Conservation (phyloP, 92 coral and sea anemone genomes). For the Phenganax marumi region DNA sequence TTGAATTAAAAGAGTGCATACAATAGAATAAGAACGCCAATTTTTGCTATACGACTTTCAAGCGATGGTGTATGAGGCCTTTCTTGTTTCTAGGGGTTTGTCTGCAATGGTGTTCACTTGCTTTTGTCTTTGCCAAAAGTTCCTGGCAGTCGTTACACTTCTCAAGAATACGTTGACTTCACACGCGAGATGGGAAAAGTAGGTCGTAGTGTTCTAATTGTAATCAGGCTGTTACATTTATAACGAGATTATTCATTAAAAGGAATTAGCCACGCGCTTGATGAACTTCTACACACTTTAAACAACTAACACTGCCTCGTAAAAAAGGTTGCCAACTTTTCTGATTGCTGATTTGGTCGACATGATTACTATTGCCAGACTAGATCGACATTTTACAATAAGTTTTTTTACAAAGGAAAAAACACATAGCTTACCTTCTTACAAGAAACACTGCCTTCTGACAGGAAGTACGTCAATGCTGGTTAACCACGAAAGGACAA, state of each 20-base stretch:
- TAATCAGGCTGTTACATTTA: background rate
- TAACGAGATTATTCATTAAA: background rate
- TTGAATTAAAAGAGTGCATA: background rate
- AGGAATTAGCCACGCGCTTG: too few species aligned
- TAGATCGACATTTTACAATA: too few species aligned
- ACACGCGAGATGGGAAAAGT: conserved; percentile 32
- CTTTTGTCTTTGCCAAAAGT: conserved; percentile 23
- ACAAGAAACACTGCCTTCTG: too few species aligned
- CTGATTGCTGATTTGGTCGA: too few species aligned
- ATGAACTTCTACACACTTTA: too few species aligned
- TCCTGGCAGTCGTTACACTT: conserved; percentile 14
- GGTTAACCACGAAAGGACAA: too few species aligned
- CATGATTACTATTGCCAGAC: too few species aligned
- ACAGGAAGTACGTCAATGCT: too few species aligned
- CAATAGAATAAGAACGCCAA: background rate
- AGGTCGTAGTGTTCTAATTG: background rate
- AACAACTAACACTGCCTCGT: too few species aligned
- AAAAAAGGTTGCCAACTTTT: too few species aligned
- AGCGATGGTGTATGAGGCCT: background rate
- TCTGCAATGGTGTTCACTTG: conserved; percentile 29
- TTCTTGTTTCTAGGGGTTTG: conserved; percentile 14
- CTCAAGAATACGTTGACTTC: conserved; percentile 32
- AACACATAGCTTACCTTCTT: too few species aligned
- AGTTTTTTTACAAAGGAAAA: too few species aligned
- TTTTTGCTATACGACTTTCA: background rate